Conservation (phyloP, 30 jellyfish, hydroid and myxozoan genomes). For the Cassiopea xamachana region DNA sequence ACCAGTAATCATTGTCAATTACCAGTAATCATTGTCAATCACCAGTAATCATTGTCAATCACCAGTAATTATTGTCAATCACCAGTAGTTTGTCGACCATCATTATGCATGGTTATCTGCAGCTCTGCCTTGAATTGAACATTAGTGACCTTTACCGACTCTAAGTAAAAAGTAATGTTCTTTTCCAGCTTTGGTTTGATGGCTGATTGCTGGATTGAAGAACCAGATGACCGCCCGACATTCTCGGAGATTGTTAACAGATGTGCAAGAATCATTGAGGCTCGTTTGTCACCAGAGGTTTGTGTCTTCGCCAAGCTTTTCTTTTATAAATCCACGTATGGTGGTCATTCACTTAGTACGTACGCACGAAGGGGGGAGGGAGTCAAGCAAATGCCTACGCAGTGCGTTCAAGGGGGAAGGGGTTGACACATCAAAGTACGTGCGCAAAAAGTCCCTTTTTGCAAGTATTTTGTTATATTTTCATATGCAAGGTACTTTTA, state of each 20-base stretch:
- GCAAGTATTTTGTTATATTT: no score
- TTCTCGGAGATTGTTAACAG: slow-evolving; percentile 78
- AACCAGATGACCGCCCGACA: slow-evolving; percentile 78
- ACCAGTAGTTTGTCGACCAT: no score
- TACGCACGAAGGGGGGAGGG: no score
- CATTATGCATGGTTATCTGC: background rate
- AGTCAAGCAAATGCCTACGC: no score
- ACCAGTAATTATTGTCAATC: no score
- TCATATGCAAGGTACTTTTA: no score
- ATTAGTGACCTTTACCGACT: background rate
- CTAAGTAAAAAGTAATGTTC: background rate
- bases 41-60: no score
- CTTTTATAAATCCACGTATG: background rate
- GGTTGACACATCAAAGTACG: no score
- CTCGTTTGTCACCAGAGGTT: slow-evolving; percentile 82
- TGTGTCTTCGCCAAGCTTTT: background rate
- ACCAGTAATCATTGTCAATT: no score
- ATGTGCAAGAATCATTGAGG: slow-evolving; percentile 81
- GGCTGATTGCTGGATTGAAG: slow-evolving; percentile 93
- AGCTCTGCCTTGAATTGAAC: background rate
- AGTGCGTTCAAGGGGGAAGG: no score
- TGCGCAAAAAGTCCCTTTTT: no score
- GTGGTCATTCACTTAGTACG: background rate
- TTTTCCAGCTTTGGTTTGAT: slow-evolving; percentile 75
- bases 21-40: no score